phyloP scores from a whole-genome alignment of 2,797 vertebrate species.

The Artibeus lituratus region DNA sequence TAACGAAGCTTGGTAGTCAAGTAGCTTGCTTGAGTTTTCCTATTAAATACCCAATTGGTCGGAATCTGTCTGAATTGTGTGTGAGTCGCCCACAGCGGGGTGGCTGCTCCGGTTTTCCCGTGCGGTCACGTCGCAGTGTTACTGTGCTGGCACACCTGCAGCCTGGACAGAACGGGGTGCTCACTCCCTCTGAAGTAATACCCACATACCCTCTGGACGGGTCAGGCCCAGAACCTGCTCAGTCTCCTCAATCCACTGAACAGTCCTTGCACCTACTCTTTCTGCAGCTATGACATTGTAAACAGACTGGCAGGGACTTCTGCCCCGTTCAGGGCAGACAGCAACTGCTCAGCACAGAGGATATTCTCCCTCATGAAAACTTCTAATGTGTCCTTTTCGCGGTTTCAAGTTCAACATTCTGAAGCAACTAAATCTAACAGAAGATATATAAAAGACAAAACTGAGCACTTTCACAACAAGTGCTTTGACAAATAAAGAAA shows the following conservation, averaged over 20 bases:
- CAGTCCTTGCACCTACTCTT: neutral
- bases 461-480: neutral
- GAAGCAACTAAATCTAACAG: slow-evolving; percentile 29
- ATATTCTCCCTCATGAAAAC: neutral
- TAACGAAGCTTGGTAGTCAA: neutral
- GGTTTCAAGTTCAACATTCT: slow-evolving; percentile 30
- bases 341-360: neutral
- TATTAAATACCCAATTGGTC: neutral
- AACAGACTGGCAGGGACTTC: neutral
- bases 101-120: slow-evolving; percentile 1
- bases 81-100: neutral
- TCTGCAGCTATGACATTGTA: neutral
- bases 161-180: neutral
- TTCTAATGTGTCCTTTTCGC: neutral
- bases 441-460: neutral
- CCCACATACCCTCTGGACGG: neutral
- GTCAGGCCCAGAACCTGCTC: slow-evolving; percentile 21
- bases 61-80: neutral
- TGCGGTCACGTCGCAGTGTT: neutral
- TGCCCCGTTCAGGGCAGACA: neutral
- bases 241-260: neutral
- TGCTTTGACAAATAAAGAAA: neutral
- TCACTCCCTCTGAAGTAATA: neutral
- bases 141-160: neutral
- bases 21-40: slow-evolving; percentile 19